These are phyloP conservation scores for Apis laboriosa DNA, from an alignment of 1,140 invertebrate genomes.

Conservation along the genomic window DNA sequence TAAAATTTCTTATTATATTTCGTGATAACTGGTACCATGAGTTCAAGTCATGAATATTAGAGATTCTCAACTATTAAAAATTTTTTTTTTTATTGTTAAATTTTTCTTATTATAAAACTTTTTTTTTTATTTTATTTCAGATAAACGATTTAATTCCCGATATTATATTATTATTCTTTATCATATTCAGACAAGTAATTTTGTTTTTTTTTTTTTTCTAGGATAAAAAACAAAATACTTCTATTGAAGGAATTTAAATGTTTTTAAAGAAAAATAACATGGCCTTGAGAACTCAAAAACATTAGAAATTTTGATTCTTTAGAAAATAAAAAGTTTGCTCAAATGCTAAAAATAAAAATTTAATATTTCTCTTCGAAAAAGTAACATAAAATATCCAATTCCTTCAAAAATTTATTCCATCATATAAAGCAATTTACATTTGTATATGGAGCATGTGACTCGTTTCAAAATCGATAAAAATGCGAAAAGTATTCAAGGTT, in stretches of 20 bases:
- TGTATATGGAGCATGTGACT: background rate
- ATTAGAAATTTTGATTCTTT: background rate
- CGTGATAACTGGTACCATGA: slow-evolving; percentile 26
- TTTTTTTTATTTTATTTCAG: background rate
- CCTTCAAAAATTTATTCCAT: slow-evolving; percentile 21
- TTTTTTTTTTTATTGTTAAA: background rate
- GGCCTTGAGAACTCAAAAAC: background rate
- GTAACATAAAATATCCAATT: background rate
- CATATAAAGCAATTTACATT: background rate
- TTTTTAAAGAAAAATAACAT: background rate
- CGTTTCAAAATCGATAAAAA: background rate
- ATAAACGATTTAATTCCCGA: no score
- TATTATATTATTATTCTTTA: no score
- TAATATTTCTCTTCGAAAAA: slow-evolving; percentile 22
- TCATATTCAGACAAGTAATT: background rate
- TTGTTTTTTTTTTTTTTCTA: background rate
- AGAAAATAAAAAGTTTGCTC: background rate
- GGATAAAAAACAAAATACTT: background rate
- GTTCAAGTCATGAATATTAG: slow-evolving; percentile 27
- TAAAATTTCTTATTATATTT: slow-evolving; percentile 30
- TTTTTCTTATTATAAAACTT: background rate
- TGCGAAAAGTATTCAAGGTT: background rate
- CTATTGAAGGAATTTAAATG: background rate
- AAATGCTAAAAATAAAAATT: slow-evolving; percentile 32
- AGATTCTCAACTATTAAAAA: slow-evolving; percentile 27